Evolutionary conservation across 2,888 invertebrate genomes (phyloP).

Genomic region (Ectemnius lituratus): DNA sequence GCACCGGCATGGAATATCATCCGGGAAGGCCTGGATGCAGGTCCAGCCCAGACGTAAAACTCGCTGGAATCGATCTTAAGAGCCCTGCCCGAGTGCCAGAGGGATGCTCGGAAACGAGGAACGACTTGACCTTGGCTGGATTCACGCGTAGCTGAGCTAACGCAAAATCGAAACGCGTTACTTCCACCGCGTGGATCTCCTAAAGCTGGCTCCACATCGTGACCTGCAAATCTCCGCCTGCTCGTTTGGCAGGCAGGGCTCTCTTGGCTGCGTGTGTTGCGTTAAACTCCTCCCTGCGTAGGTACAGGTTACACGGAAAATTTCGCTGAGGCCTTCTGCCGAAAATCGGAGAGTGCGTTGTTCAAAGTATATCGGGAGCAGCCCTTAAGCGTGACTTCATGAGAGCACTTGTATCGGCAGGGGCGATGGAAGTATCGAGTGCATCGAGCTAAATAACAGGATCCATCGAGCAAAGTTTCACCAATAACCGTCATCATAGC

Average conservation of each 20-base stretch:
- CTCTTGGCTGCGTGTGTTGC: not conserved
- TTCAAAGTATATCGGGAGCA: no score
- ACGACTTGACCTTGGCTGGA: constrained; percentile 78
- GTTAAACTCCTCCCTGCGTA: no score
- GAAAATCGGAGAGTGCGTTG: no score
- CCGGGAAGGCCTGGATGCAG: constrained; percentile 32
- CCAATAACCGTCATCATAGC: not conserved
- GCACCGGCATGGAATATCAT: constrained; percentile 43
- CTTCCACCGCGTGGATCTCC: constrained; percentile 77
- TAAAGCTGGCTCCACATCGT: constrained; percentile 76
- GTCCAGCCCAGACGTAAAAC: constrained; percentile 59
- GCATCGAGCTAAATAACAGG: not conserved
- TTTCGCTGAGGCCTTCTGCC: no score
- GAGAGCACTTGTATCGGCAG: constrained; percentile 6
- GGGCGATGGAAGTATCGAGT: not conserved
- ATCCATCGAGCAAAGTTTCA: not conserved
- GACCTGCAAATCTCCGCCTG: constrained; percentile 45
- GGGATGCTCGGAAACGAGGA: constrained; percentile 72
- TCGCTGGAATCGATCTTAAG: constrained; percentile 65
- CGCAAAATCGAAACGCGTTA: constrained; percentile 78
- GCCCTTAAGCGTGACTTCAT: not conserved
- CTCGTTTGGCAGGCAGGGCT: constrained; percentile 8
- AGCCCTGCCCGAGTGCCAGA: constrained; percentile 59
- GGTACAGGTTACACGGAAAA: no score
- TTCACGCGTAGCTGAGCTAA: constrained; percentile 78